Conservation (phyloP, 2,797 vertebrate species). For the Molossus molossus region DNA sequence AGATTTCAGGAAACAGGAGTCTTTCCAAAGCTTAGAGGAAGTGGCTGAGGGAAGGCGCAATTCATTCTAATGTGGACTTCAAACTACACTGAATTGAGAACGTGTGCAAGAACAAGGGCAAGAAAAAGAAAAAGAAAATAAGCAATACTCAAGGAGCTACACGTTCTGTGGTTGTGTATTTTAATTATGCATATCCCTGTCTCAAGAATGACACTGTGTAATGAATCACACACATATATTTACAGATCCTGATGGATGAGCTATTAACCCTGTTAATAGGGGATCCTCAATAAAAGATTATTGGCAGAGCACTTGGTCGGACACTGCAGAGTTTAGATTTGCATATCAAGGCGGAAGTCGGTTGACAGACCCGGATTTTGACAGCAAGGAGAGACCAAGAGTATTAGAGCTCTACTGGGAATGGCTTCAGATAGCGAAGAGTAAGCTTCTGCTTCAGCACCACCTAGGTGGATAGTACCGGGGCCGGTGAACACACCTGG, state of each 20-base stretch:
- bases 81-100: not conserved
- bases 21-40: slow-evolving; percentile 34
- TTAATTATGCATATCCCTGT: not conserved
- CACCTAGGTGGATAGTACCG: slow-evolving; percentile 83
- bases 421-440: not conserved
- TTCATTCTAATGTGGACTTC: not conserved
- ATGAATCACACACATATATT: not conserved
- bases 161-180: not conserved
- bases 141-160: not conserved
- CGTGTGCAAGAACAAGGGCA: not conserved
- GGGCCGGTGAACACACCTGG: slow-evolving; percentile 57
- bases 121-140: not conserved
- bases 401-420: not conserved
- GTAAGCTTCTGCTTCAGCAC: slow-evolving; percentile 84
- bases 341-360: not conserved
- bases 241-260: not conserved
- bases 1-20: slow-evolving; percentile 67
- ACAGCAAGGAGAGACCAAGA: not conserved
- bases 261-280: not conserved
- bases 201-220: not conserved
- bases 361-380: not conserved
- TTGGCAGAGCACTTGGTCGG: not conserved
- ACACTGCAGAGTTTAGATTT: not conserved
- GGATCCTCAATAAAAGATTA: not conserved
- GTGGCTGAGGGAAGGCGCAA: slow-evolving; percentile 36